Evolutionary conservation across 2,888 invertebrate species (phyloP), one percentile per base, ranked within the genome.

Genomic region (Orchesellides sinensis): DNA sequence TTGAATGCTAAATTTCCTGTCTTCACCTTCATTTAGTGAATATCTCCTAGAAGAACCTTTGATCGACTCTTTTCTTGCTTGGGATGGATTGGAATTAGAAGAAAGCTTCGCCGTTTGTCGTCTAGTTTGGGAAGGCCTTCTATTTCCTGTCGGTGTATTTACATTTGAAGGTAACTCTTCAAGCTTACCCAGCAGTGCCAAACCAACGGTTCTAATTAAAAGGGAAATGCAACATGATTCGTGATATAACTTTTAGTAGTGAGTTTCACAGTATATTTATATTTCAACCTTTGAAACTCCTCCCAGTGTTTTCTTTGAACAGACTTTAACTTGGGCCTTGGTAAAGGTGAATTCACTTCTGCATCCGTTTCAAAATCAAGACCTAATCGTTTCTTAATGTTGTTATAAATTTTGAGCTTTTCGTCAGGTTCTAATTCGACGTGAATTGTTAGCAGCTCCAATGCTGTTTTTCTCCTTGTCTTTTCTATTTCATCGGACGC

Each of bases 261-360:
- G n/a, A n/a, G n/a, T n/a, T n/a, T n/a, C n/a, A n/a, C n/a, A n/a
- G n/a, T n/a, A n/a, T n/a, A n/a, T n/a, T n/a, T n/a, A n/a, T n/a
- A n/a, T n/a, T n/a, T n/a, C n/a, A n/a, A n/a, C n/a, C n/a, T 66
- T 29, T 77, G 59, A n/a, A 77, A 66, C 27, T 77, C 68, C 14
- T 66, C 68, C 77, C 77, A 77, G 8, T 56, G 45, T 32, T 56
- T 68, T 14, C 8, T 35, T 56, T 66, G 65, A 5, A 45, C 25
- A 4, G 65, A 17, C 29, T 40, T 75, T 25, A 75, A 6, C 29
- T 14, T 77, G 2, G 0, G 56, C 25, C 19, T 5, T n/a, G 54
- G 3, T 17, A 17, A 10, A 8, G 54, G 21, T 12, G 10, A 21
- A 12, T 12, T 12, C 12, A 6, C 6, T 40, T 40, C 40, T 19